Base-by-base conservation (phyloP, 2,797 vertebrate species). In the Microctenopoma steveboyesi region DNA sequence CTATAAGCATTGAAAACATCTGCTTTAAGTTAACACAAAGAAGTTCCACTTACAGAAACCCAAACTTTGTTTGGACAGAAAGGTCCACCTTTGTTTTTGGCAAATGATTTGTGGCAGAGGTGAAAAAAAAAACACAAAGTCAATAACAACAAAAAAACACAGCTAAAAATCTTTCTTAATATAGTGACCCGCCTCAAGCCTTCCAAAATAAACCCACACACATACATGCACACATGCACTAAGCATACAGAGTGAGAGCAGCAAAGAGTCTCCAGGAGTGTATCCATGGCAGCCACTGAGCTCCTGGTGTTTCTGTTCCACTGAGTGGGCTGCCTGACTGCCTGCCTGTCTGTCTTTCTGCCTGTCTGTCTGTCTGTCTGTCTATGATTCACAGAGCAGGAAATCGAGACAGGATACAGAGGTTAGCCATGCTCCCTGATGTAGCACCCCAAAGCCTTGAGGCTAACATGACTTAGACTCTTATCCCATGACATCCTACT, bases 271-370 rank as follows among this genome's bases (percentile, higher is more conserved):
- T 87, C 87, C 79, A 81, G 84, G 74, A 89, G 87, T 84, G 90
- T 92, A 86, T 89, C 89, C 90, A 91, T 92, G 90, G 91, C 86
- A 91, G 89, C 89, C 77, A 55, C 72, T 72, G 86, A 90, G 87
- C 84, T 89, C 82, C 83, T 81, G 70, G 82, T 85, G 86, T 85
- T 85, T 87, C 87, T 89, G 88, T 85, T 87, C 63, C 76, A 80
- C 67, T 88, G 91, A 89, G 88, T 88, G 87, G 87, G 84, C 87
- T 74, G 89, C 58, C 78, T 82, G 80, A 43, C 52, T 66, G 43
- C 39, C 69, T 59, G 47, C 66, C 74, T 56, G 25, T 53, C 66
- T 33, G 33, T 7, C 58, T 59, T 37, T 46, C 64, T 69, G 64
- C 60, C 77, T 55, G 80, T 77, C 74, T 59, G 75, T 74, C 80